Conservation (phyloP, 2,797 vertebrate genomes). For the Enteromius mattozi region DNA sequence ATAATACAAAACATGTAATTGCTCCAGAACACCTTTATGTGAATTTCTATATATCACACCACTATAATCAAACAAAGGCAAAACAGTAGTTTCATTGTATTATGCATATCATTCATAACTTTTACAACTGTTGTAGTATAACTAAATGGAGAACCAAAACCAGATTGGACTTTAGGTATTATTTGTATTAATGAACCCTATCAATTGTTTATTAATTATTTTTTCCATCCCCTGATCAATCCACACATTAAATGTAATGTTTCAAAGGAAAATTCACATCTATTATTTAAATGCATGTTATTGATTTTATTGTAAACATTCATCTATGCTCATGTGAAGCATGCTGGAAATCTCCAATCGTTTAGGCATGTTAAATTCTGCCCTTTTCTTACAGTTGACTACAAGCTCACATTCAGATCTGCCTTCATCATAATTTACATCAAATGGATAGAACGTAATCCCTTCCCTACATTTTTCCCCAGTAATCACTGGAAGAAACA, state of each 20-base stretch:
- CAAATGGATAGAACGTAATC: neutral
- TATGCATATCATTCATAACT: too few relatives aligned
- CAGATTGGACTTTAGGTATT: too few relatives aligned
- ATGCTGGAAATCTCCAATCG: too few relatives aligned
- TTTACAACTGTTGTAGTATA: too few relatives aligned
- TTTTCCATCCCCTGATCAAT: neutral
- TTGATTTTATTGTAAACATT: neutral
- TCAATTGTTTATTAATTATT: too few relatives aligned
- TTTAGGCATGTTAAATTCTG: neutral
- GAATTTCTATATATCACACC: too few relatives aligned
- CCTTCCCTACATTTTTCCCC: neutral
- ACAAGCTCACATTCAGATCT: neutral
- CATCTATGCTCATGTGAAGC: neutral
- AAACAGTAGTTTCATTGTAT: too few relatives aligned
- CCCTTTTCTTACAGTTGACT: neutral
- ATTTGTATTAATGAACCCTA: too few relatives aligned
- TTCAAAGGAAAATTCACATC: neutral
- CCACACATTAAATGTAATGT: neutral
- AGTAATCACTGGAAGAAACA: neutral
- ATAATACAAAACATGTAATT: too few relatives aligned
- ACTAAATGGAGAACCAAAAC: too few relatives aligned
- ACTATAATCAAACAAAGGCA: too few relatives aligned
- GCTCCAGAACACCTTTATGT: too few relatives aligned
- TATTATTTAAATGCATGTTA: neutral
- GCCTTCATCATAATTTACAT: neutral